Evolutionary conservation across 2,797 vertebrate genomes (phyloP).

Genomic region (Alectoris magna): DNA sequence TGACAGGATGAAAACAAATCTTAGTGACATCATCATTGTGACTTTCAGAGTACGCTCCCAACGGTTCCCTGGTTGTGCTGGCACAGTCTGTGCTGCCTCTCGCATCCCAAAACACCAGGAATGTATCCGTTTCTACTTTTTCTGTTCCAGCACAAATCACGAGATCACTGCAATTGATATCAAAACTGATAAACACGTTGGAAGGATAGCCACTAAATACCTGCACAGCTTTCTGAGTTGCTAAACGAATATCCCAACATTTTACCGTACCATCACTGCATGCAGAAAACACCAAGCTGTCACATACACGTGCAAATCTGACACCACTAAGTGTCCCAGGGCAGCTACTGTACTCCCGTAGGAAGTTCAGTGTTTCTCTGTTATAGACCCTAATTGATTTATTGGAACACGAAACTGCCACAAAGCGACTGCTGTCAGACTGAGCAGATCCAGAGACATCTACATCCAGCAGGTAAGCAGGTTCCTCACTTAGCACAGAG

Average conservation of each 20-base stretch:
- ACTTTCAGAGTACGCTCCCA: conserved; percentile 93
- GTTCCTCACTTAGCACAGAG: conserved; percentile 69
- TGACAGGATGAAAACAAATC: conserved; percentile 88
- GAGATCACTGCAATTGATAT: conserved; percentile 84
- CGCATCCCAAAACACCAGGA: conserved; percentile 93
- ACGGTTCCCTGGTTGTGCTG: conserved; percentile 62
- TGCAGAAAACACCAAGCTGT: conserved; percentile 83
- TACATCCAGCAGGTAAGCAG: conserved; percentile 88
- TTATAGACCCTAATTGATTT: conserved; percentile 82
- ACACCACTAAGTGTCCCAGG: conserved; percentile 80
- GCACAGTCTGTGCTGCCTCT: conserved; percentile 73
- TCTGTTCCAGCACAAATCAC: conserved; percentile 93
- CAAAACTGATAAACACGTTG: conserved; percentile 88
- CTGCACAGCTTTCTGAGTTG: conserved; percentile 75
- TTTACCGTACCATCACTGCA: conserved; percentile 84
- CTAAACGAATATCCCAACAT: conserved; percentile 87
- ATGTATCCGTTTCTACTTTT: conserved; percentile 84
- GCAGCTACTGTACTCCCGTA: conserved; percentile 77
- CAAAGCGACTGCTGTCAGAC: conserved; percentile 22
- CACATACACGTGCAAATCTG: conserved; percentile 77
- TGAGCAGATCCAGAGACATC: conserved; percentile 50
- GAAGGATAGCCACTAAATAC: conserved; percentile 83
- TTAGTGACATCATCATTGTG: conserved; percentile 94
- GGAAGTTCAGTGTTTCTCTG: conserved; percentile 79
- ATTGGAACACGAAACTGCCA: conserved; percentile 88